Percentiles rank a stretch among this genome's conserved stretches.
These are phyloP conservation scores for Brachypteracias leptosomus DNA, from an alignment of 2,113 vertebrate genomes.

Conservation along the genomic window DNA sequence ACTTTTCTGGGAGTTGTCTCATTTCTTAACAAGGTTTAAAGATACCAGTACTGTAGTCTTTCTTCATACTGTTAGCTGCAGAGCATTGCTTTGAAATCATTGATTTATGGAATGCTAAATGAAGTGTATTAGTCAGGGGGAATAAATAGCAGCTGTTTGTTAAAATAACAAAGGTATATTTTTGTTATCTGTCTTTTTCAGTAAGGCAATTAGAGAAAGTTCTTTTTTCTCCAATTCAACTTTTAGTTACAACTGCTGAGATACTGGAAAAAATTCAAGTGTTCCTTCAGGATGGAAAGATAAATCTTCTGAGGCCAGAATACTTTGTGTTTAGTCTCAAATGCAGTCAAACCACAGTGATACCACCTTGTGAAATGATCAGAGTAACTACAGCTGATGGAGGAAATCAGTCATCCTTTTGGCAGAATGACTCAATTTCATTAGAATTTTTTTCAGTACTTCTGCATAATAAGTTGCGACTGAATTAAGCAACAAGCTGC, in stretches of 20 bases:
- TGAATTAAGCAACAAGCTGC: neutral
- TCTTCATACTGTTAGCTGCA: neutral
- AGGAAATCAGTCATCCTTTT: neutral
- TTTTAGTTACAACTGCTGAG: neutral
- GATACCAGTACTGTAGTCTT: neutral
- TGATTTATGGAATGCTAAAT: neutral
- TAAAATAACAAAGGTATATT: neutral
- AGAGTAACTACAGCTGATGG: neutral
- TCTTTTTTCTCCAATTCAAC: neutral
- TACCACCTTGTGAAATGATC: neutral
- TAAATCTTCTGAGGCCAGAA: neutral
- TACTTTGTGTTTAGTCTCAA: neutral
- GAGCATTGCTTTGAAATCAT: neutral
- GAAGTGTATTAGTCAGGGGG: neutral
- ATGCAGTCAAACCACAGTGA: neutral
- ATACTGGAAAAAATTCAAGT: neutral
- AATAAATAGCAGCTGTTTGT: neutral
- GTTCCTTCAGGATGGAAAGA: neutral
- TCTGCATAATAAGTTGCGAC: neutral
- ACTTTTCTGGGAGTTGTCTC: neutral
- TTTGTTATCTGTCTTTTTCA: neutral
- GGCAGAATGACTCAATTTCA: neutral
- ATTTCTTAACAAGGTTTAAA: neutral
- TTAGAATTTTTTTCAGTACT: neutral
- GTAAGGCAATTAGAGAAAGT: neutral